A percentile compares a stretch with the other conserved stretches of the same genome.
Evolutionary conservation across 2,888 invertebrate genomes (phyloP).

Genomic region (Neoitamus cyanurus): DNA sequence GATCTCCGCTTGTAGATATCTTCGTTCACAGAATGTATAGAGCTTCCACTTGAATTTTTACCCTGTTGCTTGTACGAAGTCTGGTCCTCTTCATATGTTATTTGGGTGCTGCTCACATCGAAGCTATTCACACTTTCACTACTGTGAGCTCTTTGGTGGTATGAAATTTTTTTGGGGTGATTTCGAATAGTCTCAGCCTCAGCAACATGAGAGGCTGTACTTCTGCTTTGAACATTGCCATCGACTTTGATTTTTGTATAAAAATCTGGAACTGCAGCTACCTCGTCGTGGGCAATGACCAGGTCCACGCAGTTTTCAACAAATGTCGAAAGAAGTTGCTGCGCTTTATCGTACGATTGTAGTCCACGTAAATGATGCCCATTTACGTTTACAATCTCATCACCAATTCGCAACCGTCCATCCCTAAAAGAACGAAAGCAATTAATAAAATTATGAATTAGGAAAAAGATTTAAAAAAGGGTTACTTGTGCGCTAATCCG

Average conservation of each 20-base stretch:
- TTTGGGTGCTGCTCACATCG: slow-evolving; percentile 60
- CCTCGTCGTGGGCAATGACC: slow-evolving; percentile 75
- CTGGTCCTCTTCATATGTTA: slow-evolving; percentile 55
- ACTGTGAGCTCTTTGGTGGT: slow-evolving; percentile 61
- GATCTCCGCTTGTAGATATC: slow-evolving; percentile 6
- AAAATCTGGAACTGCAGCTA: slow-evolving; percentile 68
- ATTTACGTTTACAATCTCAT: slow-evolving; percentile 91
- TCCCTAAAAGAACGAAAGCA: slow-evolving; percentile 70
- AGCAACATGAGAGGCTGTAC: slow-evolving; percentile 38
- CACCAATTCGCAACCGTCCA: slow-evolving; percentile 83
- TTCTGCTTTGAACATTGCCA: slow-evolving; percentile 52
- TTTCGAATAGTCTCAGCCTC: background rate
- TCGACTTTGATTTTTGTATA: slow-evolving; percentile 64
- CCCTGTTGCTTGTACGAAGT: background rate
- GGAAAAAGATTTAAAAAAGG: background rate
- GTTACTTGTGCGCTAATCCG: slow-evolving; percentile 72
- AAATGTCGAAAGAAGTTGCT: slow-evolving; percentile 67
- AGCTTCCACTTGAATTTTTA: background rate
- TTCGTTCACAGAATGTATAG: background rate
- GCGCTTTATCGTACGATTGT: slow-evolving; percentile 74
- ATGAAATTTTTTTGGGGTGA: slow-evolving; percentile 60
- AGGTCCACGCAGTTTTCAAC: slow-evolving; percentile 69
- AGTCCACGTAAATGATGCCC: slow-evolving; percentile 82
- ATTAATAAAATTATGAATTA: background rate
- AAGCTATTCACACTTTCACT: slow-evolving; percentile 61